These are phyloP conservation scores for Hydrozoanthus gracilis DNA, from an alignment of 92 coral and sea anemone genomes.

Conservation along the genomic window DNA sequence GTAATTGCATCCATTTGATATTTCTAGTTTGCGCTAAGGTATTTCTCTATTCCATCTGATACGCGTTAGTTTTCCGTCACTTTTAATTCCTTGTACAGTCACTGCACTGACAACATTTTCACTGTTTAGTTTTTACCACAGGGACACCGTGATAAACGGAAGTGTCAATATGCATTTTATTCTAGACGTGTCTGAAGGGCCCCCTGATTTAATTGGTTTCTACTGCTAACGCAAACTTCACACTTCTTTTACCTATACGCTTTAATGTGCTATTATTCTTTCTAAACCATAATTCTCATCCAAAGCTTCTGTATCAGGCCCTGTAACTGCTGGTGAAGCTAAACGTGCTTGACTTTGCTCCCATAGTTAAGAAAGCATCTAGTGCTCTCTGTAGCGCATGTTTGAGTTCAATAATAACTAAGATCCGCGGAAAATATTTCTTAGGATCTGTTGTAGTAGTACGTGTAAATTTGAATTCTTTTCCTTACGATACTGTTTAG, in stretches of 20 bases:
- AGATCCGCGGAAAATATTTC: no score
- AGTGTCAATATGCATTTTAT: not conserved
- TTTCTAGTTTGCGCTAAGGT: conserved; percentile 3
- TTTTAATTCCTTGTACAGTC: no score
- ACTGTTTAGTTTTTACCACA: conserved; percentile 1
- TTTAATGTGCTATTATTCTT: not conserved
- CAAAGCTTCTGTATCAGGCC: not conserved
- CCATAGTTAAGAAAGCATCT: not conserved
- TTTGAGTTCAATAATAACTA: no score
- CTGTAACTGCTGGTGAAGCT: not conserved
- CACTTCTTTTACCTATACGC: not conserved
- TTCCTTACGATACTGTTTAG: no score
- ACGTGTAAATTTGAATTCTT: no score
- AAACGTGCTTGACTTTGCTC: not conserved
- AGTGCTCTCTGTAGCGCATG: not conserved
- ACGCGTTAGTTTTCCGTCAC: not conserved
- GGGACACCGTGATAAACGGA: conserved; percentile 15
- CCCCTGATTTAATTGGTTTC: conserved; percentile 2
- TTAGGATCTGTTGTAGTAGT: no score
- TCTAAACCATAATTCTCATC: not conserved
- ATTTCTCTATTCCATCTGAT: not conserved
- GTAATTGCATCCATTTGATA: not conserved
- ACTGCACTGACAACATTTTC: not conserved
- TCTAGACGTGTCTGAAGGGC: conserved; percentile 12
- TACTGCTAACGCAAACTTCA: not conserved